Conservation (phyloP, 2,888 invertebrate genomes). For the Acanthococcus lagerstroemiae region DNA sequence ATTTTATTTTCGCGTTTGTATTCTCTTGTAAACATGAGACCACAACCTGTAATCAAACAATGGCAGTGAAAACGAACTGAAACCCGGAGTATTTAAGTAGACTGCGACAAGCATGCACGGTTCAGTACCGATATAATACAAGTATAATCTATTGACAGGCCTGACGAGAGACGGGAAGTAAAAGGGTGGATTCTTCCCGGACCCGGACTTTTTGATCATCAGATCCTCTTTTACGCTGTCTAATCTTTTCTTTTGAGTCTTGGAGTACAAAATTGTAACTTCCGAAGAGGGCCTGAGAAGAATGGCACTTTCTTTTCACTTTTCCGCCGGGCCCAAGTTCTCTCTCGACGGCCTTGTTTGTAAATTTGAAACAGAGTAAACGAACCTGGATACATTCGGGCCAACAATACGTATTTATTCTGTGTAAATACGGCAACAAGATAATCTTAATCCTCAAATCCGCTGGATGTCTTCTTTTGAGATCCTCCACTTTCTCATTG, state of each 20-base stretch:
- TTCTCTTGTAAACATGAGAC: conserved; percentile 12
- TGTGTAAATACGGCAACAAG: conserved; percentile 11
- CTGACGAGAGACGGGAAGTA: too few species aligned
- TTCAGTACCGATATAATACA: too few species aligned
- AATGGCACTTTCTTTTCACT: too few species aligned
- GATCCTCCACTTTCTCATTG: conserved; percentile 10
- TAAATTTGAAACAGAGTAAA: not conserved
- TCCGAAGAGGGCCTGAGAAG: too few species aligned
- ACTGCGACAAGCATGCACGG: not conserved
- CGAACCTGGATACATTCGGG: conserved; percentile 23
- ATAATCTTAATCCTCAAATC: conserved; percentile 19
- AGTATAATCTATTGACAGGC: too few species aligned
- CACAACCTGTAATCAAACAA: conserved; percentile 3
- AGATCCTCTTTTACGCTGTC: not conserved
- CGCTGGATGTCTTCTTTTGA: conserved; percentile 10
- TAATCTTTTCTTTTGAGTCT: too few species aligned
- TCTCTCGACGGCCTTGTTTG: not conserved
- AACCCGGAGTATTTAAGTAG: too few species aligned
- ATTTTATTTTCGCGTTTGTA: conserved; percentile 11
- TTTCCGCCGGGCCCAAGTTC: too few species aligned
- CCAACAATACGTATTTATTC: conserved; percentile 13
- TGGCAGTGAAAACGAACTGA: not conserved
- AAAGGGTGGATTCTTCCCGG: too few species aligned
- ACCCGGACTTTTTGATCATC: too few species aligned
- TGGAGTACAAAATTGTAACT: not conserved